Conservation (phyloP, 1,140 invertebrate genomes). For the Aricia agestis region DNA sequence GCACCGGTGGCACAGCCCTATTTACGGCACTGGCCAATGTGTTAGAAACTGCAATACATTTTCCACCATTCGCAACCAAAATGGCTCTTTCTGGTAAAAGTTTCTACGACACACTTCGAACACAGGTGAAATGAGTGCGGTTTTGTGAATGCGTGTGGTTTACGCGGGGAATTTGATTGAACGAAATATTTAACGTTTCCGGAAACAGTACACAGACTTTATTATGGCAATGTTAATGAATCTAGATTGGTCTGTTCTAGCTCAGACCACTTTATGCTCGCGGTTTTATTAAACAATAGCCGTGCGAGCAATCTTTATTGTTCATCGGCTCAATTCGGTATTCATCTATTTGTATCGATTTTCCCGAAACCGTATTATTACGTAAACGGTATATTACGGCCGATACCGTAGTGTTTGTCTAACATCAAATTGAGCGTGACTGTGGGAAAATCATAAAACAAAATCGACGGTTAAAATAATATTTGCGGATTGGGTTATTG, state of each 20-base stretch:
- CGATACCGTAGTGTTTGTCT: constrained; percentile 47
- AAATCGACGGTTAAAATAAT: constrained; percentile 34
- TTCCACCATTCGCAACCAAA: no score
- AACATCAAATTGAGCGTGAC: constrained; percentile 47
- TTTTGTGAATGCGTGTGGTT: background rate
- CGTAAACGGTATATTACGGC: constrained; percentile 51
- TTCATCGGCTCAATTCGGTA: constrained; percentile 58
- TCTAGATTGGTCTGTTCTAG: constrained; percentile 9
- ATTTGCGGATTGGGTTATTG: constrained; percentile 29
- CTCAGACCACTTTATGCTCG: constrained; percentile 33
- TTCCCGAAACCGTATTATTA: constrained; percentile 58
- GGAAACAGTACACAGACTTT: constrained; percentile 8
- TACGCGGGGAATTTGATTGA: background rate
- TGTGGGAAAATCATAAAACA: constrained; percentile 35
- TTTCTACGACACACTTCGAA: background rate
- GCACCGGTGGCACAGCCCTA: no score
- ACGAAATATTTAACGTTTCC: background rate
- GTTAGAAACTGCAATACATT: no score
- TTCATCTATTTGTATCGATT: constrained; percentile 60
- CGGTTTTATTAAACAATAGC: constrained; percentile 58
- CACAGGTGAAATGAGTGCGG: background rate
- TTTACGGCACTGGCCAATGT: no score
- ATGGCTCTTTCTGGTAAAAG: background rate
- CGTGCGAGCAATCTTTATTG: constrained; percentile 58
- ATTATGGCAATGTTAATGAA: constrained; percentile 36